phyloP scores from a whole-genome alignment of 37 sponge, comb jelly and placozoan genomes.

The Axinella damicornis region DNA sequence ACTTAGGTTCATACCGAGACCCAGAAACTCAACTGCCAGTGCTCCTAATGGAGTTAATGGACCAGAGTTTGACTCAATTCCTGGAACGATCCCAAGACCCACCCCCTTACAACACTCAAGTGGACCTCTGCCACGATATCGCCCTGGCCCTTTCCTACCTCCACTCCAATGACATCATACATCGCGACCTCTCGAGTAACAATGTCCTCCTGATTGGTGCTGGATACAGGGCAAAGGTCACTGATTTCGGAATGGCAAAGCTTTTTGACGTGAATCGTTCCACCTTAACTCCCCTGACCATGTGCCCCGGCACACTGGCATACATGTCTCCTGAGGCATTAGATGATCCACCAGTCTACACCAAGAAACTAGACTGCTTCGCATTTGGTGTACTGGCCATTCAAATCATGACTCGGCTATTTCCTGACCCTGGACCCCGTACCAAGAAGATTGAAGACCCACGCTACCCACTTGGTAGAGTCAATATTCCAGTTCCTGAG shows the following conservation, averaged over 20 bases:
- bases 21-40: slow-evolving; percentile 4
- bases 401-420: slow-evolving; percentile 2
- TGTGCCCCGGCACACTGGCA: slow-evolving; percentile 13
- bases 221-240: neutral
- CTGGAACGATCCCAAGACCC: slow-evolving; percentile 1
- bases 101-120: neutral
- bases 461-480: too few species aligned
- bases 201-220: neutral
- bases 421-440: slow-evolving; percentile 1
- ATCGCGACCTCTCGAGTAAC: slow-evolving; percentile 7
- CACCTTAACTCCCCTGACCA: neutral
- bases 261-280: neutral
- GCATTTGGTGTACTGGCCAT: slow-evolving; percentile 26
- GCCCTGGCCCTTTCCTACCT: slow-evolving; percentile 5
- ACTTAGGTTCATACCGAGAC: neutral
- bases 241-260: slow-evolving; percentile 17
- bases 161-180: neutral
- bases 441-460: neutral
- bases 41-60: slow-evolving; percentile 19
- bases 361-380: slow-evolving; percentile 7
- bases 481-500: neutral
- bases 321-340: slow-evolving; percentile 44
- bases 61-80: neutral
- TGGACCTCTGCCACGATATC: neutral
- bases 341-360: neutral